Conservation (phyloP, 1,140 invertebrate species). For the Leptinotarsa undecemlineata region DNA sequence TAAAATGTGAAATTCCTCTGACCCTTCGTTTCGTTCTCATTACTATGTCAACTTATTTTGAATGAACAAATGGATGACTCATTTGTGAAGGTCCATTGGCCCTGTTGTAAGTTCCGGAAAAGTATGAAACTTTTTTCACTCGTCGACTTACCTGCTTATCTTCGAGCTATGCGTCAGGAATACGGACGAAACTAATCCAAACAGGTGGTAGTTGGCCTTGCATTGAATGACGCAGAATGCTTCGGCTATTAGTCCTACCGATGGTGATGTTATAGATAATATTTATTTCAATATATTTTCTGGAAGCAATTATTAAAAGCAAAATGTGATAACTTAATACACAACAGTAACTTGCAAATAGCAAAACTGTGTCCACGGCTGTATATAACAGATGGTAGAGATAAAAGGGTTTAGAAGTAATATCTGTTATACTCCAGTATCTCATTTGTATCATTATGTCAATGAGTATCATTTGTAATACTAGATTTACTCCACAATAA, state of each 20-base stretch:
- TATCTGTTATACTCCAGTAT: neutral
- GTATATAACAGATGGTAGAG: neutral
- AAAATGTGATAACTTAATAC: constrained; percentile 1
- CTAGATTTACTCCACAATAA: neutral
- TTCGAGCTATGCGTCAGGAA: too few relatives aligned
- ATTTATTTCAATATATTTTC: neutral
- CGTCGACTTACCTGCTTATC: too few relatives aligned
- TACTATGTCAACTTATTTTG: too few relatives aligned
- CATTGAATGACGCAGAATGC: too few relatives aligned
- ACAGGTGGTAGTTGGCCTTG: too few relatives aligned
- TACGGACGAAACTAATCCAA: too few relatives aligned
- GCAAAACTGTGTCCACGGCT: neutral
- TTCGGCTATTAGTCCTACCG: neutral
- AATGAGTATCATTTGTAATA: neutral
- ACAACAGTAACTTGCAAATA: neutral
- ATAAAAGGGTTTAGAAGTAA: neutral
- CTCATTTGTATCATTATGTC: constrained; percentile 5
- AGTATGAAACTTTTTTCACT: too few relatives aligned
- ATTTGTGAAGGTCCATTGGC: too few relatives aligned
- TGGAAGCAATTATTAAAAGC: neutral
- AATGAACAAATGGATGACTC: too few relatives aligned
- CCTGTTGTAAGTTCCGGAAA: too few relatives aligned
- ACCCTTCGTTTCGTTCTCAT: too few relatives aligned
- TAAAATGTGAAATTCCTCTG: too few relatives aligned
- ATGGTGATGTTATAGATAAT: neutral